Conservation (phyloP, 1,140 invertebrate species). For the Cyphomyrmex costatus region DNA sequence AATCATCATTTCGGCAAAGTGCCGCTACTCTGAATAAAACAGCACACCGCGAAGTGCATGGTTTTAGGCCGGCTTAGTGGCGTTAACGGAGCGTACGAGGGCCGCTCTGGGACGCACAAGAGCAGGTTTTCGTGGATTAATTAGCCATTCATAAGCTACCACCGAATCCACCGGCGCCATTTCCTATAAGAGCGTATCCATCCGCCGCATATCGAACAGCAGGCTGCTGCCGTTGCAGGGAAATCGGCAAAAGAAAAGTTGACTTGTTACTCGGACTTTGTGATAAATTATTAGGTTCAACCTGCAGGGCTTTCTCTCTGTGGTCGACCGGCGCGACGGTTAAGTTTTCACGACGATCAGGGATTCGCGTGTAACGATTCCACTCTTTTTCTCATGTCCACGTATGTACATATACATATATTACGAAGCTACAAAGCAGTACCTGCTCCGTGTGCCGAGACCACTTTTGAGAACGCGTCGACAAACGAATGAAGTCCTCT, state of each 20-base stretch:
- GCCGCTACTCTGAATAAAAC: conserved; percentile 75
- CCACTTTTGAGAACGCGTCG: conserved; percentile 36
- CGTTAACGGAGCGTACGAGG: conserved; percentile 65
- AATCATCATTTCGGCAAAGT: conserved; percentile 77
- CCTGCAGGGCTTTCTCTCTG: conserved; percentile 43
- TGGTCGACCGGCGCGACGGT: conserved; percentile 9
- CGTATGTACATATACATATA: not conserved
- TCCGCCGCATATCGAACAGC: conserved; percentile 15
- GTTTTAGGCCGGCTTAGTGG: conserved; percentile 76
- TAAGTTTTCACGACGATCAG: conserved; percentile 69
- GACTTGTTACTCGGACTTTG: not conserved
- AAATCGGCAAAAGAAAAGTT: conserved; percentile 60
- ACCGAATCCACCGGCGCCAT: conserved; percentile 22
- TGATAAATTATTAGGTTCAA: conserved; percentile 73
- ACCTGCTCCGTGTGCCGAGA: not conserved
- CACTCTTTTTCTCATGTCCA: not conserved
- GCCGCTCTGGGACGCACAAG: conserved; percentile 15
- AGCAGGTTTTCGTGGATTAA: conserved; percentile 76
- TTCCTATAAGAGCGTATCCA: not conserved
- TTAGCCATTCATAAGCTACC: conserved; percentile 78
- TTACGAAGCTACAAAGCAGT: conserved; percentile 40
- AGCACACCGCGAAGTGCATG: conserved; percentile 64
- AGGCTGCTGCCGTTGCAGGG: conserved; percentile 11
- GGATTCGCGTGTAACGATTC: conserved; percentile 67
- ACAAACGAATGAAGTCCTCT: conserved; percentile 15